Base-by-base conservation (phyloP, 2,888 invertebrate genomes). In the Leptinotarsa tumamoca region DNA sequence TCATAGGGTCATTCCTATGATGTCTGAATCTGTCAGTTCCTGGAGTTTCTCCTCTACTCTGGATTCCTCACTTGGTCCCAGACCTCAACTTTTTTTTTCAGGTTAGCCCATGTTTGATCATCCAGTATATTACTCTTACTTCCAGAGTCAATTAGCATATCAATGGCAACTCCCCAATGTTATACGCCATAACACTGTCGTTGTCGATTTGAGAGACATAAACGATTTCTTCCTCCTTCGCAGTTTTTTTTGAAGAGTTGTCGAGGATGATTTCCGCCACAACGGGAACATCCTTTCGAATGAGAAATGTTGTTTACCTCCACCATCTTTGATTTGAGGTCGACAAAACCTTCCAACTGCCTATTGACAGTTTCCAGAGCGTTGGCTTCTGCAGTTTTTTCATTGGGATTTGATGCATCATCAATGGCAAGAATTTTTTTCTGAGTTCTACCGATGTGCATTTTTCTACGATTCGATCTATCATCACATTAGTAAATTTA, bases 141-240 rank as follows among this genome's bases (percentile, higher is more conserved):
- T n/a, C 82, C 83, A 0, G 83, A 83, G 68, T 82, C 81, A 23
- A 83, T 79, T 10, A 83, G 27, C 72, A 82, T 73, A 54, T 50
- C 50, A 50, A 14, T 50, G 50, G 50, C 50, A 50, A 50, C 50
- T 50, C 50, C 50, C 50, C n/a, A 5, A 54, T 54, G 15, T 15
- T 15, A n/a, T 5, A 54, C 14, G 15, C 54, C n/a, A 54, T n/a
- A 33, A 63, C 27, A 71, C 68, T n/a, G 82, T 61, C n/a, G 14
- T 63, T 54, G 56, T 74, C 71, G 52, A 74, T 71, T 49, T 74
- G 71, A 56, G 71, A 74, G 43, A 74, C 67, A 67, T 71, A 71
- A 66, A 67, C 63, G 2, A 71, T 49, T 43, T 67, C 10, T 67
- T 33, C 14, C 49, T 67, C 67, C n/a, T 43, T 43, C 17, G 17